Evolutionary conservation across 2,797 vertebrate genomes (phyloP).

Genomic region (Mycteria americana): DNA sequence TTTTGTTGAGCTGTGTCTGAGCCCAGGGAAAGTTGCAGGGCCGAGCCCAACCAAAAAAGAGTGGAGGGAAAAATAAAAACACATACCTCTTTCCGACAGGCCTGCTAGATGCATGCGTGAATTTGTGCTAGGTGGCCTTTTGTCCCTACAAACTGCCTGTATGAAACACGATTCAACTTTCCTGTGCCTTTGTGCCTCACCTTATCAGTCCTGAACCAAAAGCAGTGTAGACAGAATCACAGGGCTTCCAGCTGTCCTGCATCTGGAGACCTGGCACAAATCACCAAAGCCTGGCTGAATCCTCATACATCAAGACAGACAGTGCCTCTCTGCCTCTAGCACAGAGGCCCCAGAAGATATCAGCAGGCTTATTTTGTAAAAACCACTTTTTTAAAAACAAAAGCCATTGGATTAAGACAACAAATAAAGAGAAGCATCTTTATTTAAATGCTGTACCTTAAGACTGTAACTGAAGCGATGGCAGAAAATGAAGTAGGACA

Average conservation of each 20-base stretch:
- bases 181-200: neutral
- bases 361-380: neutral
- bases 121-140: neutral
- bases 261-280: neutral
- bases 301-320: neutral
- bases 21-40: neutral
- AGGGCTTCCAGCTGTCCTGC: neutral
- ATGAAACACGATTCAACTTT: neutral
- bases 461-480: neutral
- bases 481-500: neutral
- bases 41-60: neutral
- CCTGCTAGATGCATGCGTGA: neutral
- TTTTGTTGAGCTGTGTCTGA: neutral
- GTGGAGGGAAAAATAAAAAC: neutral
- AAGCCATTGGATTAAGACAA: neutral
- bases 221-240: neutral
- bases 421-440: neutral
- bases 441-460: neutral
- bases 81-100: neutral
- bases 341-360: neutral
- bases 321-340: neutral
- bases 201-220: neutral
- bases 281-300: neutral
- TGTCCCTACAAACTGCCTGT: neutral
- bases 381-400: fast-evolving